Base-by-base conservation (phyloP, 2,888 invertebrate genomes). In the Melieria omissa region DNA sequence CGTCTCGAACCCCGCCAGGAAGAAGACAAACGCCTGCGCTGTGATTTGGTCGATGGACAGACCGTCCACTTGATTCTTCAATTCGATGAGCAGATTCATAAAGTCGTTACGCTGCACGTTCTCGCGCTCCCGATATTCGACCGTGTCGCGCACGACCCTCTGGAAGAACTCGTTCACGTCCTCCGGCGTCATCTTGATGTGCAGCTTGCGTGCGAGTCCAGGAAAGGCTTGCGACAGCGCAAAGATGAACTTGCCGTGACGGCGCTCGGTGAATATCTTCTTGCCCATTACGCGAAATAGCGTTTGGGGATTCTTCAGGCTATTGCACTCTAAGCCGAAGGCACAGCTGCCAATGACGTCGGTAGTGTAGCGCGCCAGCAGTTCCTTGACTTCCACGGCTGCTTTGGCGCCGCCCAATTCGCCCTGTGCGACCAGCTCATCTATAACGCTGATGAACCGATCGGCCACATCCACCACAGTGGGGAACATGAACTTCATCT, bases 1-100 rank as follows among this genome's bases (percentile, higher is more conserved):
- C 0, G 90, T 89, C 80, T 90, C 90, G 62, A 88, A 89, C 4
- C 90, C 90, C 14, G 89, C 90, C 41, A 86, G 73, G 70, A 89
- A 89, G 78, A 91, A 90, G 3, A 89, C 83, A 49, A 89, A 87
- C 7, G 89, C 88, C 73, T 91, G 90, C 0, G 90, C 88, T 0
- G 88, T 86, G 1, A 91, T 81, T 65, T 90, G 79, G 8, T 88
- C 85, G n/a, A 89, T 82, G 4, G 87, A 84, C 4, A 89, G 79
- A 0, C 81, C 82, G 1, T 75, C 77, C 16, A 72, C 73, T 0
- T 71, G 73, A 4, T 80, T 77, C 74, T 87, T 85, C n/a, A 88
- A 83, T 73, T 88, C 87, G 82, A 89, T 87, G 8, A 90, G 79
- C 2, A 90, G 80, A 76, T 90, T 87, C 75, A 90, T 82, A 70